A percentile compares a stretch with the other conserved stretches of the same genome.
Conservation (phyloP, 2,888 invertebrate species). For the Drosophila picticornis region DNA sequence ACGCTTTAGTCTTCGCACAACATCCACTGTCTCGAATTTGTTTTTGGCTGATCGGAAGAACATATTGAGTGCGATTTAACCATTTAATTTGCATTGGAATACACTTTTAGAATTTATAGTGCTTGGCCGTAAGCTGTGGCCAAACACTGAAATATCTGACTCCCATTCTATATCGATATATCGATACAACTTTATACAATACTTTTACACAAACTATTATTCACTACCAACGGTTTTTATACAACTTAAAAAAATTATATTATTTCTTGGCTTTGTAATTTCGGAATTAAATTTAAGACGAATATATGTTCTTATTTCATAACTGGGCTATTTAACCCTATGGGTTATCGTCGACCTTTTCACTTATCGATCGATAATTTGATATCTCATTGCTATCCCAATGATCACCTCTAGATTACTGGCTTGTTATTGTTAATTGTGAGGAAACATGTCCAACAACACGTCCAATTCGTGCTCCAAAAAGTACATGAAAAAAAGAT, state of each 20-base stretch:
- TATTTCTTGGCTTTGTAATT: not conserved
- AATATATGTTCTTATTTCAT: not conserved
- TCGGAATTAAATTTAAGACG: too few relatives aligned
- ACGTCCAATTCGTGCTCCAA: not conserved
- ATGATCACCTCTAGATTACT: conserved; percentile 4
- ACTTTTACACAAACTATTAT: not conserved
- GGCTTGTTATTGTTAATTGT: conserved; percentile 14
- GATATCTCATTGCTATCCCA: conserved; percentile 3
- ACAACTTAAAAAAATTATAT: not conserved
- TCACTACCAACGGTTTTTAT: not conserved
- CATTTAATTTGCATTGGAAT: conserved; percentile 54
- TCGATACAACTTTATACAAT: conserved; percentile 22
- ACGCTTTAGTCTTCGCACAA: conserved; percentile 82
- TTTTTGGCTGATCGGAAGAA: conserved; percentile 84
- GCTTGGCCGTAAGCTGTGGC: conserved; percentile 60
- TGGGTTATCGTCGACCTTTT: not conserved
- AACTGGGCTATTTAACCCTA: not conserved
- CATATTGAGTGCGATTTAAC: conserved; percentile 60
- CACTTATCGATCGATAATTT: conserved; percentile 1
- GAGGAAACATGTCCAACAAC: conserved; percentile 17
- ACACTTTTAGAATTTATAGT: conserved; percentile 48
- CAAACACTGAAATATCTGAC: conserved; percentile 47
- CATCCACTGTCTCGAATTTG: conserved; percentile 83
- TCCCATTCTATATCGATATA: conserved; percentile 35
- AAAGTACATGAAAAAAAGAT: conserved; percentile 22